Evolutionary conservation across 2,797 vertebrate species (phyloP).

Genomic region (Eupleurogrammus muticus): DNA sequence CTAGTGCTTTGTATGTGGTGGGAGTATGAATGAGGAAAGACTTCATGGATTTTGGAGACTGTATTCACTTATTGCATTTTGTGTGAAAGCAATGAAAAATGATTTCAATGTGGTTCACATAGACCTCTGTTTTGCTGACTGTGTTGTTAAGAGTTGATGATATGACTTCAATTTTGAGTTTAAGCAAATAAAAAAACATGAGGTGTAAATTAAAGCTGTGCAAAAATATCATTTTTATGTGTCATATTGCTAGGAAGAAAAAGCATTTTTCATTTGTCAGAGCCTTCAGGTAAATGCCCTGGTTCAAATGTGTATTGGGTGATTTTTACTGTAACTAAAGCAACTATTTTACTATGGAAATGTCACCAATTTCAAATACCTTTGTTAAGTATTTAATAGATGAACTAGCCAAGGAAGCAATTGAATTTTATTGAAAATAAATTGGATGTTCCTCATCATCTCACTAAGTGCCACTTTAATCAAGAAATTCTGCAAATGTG

Average conservation of each 20-base stretch:
- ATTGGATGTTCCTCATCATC: conserved; percentile 18
- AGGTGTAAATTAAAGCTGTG: conserved; percentile 12
- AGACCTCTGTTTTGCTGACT: too few species aligned
- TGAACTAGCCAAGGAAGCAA: conserved; percentile 6
- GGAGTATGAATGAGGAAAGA: too few species aligned
- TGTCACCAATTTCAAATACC: conserved; percentile 6
- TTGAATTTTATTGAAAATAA: conserved; percentile 25
- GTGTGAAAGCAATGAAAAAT: too few species aligned
- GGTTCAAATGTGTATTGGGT: not conserved
- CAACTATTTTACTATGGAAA: not conserved
- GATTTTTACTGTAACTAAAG: conserved; percentile 13
- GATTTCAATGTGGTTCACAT: too few species aligned
- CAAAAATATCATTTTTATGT: conserved; percentile 23
- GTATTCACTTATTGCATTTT: too few species aligned
- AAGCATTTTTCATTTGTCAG: conserved; percentile 3
- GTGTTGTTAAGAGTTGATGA: too few species aligned
- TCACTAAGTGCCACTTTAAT: conserved; percentile 38
- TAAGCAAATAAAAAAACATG: too few species aligned
- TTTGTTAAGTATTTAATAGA: conserved; percentile 26
- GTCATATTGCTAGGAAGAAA: conserved; percentile 24
- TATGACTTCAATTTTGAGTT: too few species aligned
- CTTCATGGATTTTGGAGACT: too few species aligned
- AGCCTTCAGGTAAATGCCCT: not conserved
- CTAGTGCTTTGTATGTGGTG: too few species aligned
- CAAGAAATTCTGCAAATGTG: conserved; percentile 20